A percentile compares a stretch with the other conserved stretches of the same genome.
These are phyloP conservation scores for Desoria tigrina DNA, from an alignment of 2,888 invertebrate species.

Conservation along the genomic window DNA sequence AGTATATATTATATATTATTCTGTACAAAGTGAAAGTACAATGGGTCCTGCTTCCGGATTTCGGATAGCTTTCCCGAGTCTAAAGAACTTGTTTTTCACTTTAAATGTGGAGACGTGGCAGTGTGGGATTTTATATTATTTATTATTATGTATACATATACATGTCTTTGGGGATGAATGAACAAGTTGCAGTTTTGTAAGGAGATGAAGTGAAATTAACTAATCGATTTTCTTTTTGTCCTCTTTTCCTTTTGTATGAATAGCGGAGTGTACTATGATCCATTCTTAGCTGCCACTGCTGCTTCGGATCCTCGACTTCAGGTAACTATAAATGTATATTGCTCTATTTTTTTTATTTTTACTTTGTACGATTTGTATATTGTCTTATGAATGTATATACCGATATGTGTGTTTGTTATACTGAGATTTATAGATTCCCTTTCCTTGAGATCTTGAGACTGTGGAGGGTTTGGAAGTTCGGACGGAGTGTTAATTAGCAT, in stretches of 20 bases:
- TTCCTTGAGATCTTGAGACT: too few species aligned
- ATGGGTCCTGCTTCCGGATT: too few species aligned
- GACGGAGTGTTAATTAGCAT: too few species aligned
- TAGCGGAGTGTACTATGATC: constrained; percentile 92
- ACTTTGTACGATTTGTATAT: background rate
- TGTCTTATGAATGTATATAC: too few species aligned
- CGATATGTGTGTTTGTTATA: too few species aligned
- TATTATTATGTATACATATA: background rate
- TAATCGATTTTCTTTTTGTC: constrained; percentile 7
- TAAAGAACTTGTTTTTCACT: too few species aligned
- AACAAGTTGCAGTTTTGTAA: background rate
- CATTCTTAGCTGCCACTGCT: constrained; percentile 77
- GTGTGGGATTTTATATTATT: background rate
- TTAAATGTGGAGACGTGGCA: too few species aligned
- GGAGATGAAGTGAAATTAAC: background rate
- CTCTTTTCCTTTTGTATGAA: constrained; percentile 50
- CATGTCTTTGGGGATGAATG: background rate
- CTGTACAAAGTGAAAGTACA: too few species aligned
- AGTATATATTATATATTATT: too few species aligned
- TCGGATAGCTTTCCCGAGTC: too few species aligned
- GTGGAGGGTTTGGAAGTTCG: too few species aligned
- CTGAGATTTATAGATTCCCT: too few species aligned
- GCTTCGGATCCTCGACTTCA: constrained; percentile 59
- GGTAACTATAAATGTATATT: constrained; percentile 31
- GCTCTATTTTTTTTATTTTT: background rate